Evolutionary conservation across 2,113 vertebrate species (phyloP), one percentile per base, ranked within the genome.

Genomic region (Oryzias javanicus): DNA sequence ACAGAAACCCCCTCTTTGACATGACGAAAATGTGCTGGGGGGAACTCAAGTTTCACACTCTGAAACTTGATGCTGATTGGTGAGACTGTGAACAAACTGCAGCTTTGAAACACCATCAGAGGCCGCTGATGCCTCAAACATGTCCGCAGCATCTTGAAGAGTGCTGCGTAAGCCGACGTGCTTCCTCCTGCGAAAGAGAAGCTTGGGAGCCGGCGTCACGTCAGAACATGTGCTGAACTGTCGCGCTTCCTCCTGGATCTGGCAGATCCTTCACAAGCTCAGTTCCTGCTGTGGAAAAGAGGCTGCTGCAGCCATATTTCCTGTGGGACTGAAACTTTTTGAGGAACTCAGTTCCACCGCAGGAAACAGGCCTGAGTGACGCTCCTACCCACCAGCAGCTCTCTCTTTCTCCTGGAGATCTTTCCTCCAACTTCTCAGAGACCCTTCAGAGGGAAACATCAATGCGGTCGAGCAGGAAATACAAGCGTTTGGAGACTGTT

Each of bases 271-370:
- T 17, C 44, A 45, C 42, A 16, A 6, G 14, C 42, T 14, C 42
- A 18, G 20, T 42, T 60, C 59, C 48, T 27, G 48, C 59, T 61
- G 41, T 44, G 41, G 54, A 56, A 24, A 44, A 14, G 14, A 20
- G 3, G 8, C 20, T 13, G 47, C 7, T 46, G 44, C 56, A 35
- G 56, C 17, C 12, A 46, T 22, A n/a, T 41, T 61, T 61, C 59
- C 59, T 61, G 59, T 50, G 59, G 48, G 59, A 61, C 59, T 0
- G 35, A 29, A 49, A 40, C 35, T 42, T 49, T 12, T 50, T 61
- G 47, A 50, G 48, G 59, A 50, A 50, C 58, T 60, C 14, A 12
- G 46, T 24, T 60, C 58, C 47, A 24, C 47, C n/a, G 7, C 29
- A 49, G 47, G 29, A 60, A 60, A 42, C 48, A 7, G 47, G 20